phyloP scores from a whole-genome alignment of 2,888 invertebrate genomes.

The Lymantria dispar region DNA sequence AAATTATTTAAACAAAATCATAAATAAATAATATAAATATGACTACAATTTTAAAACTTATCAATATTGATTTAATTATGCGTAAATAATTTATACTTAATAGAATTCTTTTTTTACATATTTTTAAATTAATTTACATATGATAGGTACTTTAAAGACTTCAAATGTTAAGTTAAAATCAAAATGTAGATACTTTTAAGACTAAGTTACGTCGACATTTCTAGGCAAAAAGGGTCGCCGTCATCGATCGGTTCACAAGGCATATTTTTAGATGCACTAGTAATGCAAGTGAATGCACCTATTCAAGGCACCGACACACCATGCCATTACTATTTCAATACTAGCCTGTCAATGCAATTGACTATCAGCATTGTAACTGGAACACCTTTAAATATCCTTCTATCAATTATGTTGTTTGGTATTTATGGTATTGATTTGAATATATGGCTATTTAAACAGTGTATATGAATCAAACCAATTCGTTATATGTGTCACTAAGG shows the following conservation, averaged over 20 bases:
- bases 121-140: no score
- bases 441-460: no score
- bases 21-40: no score
- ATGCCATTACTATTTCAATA: conserved; percentile 69
- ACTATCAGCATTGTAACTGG: conserved; percentile 28
- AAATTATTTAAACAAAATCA: no score
- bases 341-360: conserved; percentile 45
- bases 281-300: conserved; percentile 1
- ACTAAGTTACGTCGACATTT: conserved; percentile 32
- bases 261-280: conserved; percentile 77
- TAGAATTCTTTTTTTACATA: no score
- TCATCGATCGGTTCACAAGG: conserved; percentile 59
- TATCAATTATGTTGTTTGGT: no score
- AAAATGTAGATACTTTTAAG: conserved; percentile 8
- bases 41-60: no score
- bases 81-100: no score
- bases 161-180: background rate
- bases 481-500: no score
- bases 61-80: no score
- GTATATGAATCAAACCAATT: no score
- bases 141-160: background rate
- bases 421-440: no score
- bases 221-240: conserved; percentile 43
- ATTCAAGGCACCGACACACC: conserved; percentile 3
- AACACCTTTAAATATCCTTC: background rate